phyloP scores from a whole-genome alignment of 2,888 invertebrate genomes.

The Lottia scabra region DNA sequence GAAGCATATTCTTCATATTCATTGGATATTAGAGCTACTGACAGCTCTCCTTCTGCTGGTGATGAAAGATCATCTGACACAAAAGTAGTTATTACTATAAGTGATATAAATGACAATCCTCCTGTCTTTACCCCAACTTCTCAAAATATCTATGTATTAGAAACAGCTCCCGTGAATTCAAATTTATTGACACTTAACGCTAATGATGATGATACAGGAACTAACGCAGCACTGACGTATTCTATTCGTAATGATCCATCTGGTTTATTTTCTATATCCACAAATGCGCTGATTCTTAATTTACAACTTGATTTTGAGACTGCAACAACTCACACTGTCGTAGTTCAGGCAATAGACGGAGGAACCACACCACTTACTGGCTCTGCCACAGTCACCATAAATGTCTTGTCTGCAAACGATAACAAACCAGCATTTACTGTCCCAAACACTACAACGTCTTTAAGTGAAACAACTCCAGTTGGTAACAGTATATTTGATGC shows the following conservation, averaged over 20 bases:
- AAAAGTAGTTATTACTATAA: conserved; percentile 92
- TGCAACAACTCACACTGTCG: not conserved
- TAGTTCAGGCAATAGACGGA: not conserved
- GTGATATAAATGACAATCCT: conserved; percentile 91
- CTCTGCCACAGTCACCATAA: not conserved
- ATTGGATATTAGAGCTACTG: conserved; percentile 39
- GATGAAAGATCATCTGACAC: conserved; percentile 24
- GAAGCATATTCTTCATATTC: conserved; percentile 6
- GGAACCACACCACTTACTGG: not conserved
- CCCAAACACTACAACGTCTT: not conserved
- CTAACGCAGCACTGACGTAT: conserved; percentile 36
- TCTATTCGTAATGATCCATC: conserved; percentile 24
- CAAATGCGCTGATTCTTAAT: not conserved
- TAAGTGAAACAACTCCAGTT: not conserved
- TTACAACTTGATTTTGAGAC: not conserved
- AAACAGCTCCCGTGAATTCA: conserved; percentile 78
- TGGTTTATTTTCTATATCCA: not conserved
- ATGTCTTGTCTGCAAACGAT: not conserved
- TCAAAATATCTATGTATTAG: conserved; percentile 88
- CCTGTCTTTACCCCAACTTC: conserved; percentile 93
- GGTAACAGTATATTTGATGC: not conserved
- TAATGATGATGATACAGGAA: conserved; percentile 43
- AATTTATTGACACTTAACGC: conserved; percentile 37
- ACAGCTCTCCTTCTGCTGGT: conserved; percentile 35
- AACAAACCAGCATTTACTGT: not conserved